Conservation (phyloP, 1,140 invertebrate species). For the Elymnias hypermnestra region DNA sequence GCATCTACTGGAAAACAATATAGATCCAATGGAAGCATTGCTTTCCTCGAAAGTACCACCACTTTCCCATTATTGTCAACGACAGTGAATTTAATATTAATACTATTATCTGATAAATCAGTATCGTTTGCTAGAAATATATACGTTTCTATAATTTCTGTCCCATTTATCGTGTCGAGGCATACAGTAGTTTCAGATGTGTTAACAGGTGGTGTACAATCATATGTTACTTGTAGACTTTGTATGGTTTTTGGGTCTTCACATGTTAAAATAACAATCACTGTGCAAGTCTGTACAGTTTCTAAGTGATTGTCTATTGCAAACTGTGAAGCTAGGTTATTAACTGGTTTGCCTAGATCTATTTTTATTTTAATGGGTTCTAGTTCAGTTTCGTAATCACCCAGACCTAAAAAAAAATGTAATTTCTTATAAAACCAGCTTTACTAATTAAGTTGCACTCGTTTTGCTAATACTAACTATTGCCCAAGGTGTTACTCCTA, state of each 20-base stretch:
- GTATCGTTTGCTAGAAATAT: slow-evolving; percentile 37
- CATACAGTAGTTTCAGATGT: slow-evolving; percentile 46
- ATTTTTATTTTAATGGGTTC: slow-evolving; percentile 54
- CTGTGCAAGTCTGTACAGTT: slow-evolving; percentile 43
- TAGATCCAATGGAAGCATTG: slow-evolving; percentile 45
- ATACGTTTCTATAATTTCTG: slow-evolving; percentile 57
- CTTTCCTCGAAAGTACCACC: slow-evolving; percentile 29
- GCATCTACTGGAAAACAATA: slow-evolving; percentile 35
- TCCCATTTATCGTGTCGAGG: slow-evolving; percentile 54
- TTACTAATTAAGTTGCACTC: too few species aligned
- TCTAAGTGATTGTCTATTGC: slow-evolving; percentile 22
- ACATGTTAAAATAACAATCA: slow-evolving; percentile 47
- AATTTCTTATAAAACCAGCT: too few species aligned
- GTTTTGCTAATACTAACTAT: too few species aligned
- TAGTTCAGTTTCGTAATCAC: slow-evolving; percentile 11
- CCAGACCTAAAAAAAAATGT: slow-evolving; percentile 6
- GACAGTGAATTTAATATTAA: slow-evolving; percentile 48
- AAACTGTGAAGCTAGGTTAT: slow-evolving; percentile 25
- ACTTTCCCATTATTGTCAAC: slow-evolving; percentile 49
- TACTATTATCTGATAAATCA: slow-evolving; percentile 37
- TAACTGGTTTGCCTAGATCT: slow-evolving; percentile 46
- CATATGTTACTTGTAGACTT: slow-evolving; percentile 53
- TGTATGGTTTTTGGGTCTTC: slow-evolving; percentile 49
- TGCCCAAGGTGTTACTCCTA: too few species aligned
- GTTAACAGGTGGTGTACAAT: slow-evolving; percentile 41